Evolutionary conservation across 1,140 invertebrate genomes (phyloP).

Genomic region (Ceratoteleas bidentatus): DNA sequence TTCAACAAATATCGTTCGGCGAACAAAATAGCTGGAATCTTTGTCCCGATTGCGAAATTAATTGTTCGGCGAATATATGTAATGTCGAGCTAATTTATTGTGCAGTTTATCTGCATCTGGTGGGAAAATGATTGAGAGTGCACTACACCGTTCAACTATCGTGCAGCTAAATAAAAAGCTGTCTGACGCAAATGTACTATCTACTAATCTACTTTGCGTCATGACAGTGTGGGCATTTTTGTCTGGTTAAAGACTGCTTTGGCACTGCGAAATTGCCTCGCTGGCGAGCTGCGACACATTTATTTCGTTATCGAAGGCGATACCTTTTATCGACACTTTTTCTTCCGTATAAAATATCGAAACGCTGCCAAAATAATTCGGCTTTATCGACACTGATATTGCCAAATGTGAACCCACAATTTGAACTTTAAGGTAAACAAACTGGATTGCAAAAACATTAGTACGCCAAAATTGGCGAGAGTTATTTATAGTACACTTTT

Average conservation of each 20-base stretch:
- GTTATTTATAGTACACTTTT: no score
- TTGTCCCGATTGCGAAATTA: slow-evolving; percentile 32
- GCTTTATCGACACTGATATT: no score
- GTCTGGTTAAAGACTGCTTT: slow-evolving; percentile 16
- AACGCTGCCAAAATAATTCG: no score
- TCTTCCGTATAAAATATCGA: no score
- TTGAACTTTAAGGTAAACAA: no score
- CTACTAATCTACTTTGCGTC: slow-evolving; percentile 53
- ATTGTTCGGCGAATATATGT: slow-evolving; percentile 32
- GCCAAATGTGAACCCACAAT: no score
- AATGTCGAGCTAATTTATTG: slow-evolving; percentile 41
- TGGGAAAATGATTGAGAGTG: slow-evolving; percentile 47
- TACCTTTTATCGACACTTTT: no score
- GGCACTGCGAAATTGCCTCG: not conserved
- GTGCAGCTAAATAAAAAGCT: slow-evolving; percentile 34
- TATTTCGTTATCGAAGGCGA: not conserved
- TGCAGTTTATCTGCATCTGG: slow-evolving; percentile 31
- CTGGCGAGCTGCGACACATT: not conserved
- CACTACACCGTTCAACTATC: slow-evolving; percentile 21
- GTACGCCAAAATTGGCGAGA: no score
- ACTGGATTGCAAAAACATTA: no score
- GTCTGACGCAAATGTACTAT: slow-evolving; percentile 55
- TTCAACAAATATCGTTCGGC: no score
- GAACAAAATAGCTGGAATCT: slow-evolving; percentile 33
- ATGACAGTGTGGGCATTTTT: slow-evolving; percentile 21